Percentiles rank a stretch among this genome's conserved stretches.
Conservation (phyloP, 1,140 invertebrate genomes). For the Drosophila lacertosa region DNA sequence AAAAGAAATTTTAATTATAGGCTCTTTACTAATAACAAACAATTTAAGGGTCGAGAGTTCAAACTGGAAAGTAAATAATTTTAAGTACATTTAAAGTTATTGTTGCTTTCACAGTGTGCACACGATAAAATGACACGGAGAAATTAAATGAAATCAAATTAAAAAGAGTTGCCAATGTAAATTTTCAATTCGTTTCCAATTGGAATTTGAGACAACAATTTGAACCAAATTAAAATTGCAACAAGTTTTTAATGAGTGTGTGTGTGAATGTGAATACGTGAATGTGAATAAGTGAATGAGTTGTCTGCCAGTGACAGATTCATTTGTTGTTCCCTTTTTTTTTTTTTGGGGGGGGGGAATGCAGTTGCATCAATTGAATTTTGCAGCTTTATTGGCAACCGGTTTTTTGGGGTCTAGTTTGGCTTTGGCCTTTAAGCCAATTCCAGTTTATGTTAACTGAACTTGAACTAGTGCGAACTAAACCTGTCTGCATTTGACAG, state of each 20-base stretch:
- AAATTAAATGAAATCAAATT: neutral
- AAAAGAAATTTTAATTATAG: neutral
- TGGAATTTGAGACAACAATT: conserved; percentile 52
- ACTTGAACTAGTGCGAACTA: conserved; percentile 15
- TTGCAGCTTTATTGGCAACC: no score
- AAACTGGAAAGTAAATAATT: no score
- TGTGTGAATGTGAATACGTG: conserved; percentile 17
- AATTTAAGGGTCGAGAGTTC: no score
- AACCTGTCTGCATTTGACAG: conserved; percentile 5
- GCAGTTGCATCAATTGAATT: conserved; percentile 13
- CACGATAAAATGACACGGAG: neutral
- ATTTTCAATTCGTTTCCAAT: conserved; percentile 6
- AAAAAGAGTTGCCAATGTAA: neutral
- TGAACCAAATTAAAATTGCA: conserved; percentile 62
- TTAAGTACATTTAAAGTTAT: neutral
- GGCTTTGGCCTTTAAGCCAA: neutral
- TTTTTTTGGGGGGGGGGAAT: neutral
- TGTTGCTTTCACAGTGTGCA: neutral
- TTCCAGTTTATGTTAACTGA: neutral
- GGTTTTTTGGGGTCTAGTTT: neutral
- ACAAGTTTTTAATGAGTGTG: conserved; percentile 72
- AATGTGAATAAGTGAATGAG: neutral
- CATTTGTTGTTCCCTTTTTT: neutral
- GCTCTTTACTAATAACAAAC: no score
- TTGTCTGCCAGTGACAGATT: conserved; percentile 59